A percentile compares a stretch with the other conserved stretches of the same genome.
Conservation (phyloP, 2,797 vertebrate genomes). For the Rhinichthys osculus region DNA sequence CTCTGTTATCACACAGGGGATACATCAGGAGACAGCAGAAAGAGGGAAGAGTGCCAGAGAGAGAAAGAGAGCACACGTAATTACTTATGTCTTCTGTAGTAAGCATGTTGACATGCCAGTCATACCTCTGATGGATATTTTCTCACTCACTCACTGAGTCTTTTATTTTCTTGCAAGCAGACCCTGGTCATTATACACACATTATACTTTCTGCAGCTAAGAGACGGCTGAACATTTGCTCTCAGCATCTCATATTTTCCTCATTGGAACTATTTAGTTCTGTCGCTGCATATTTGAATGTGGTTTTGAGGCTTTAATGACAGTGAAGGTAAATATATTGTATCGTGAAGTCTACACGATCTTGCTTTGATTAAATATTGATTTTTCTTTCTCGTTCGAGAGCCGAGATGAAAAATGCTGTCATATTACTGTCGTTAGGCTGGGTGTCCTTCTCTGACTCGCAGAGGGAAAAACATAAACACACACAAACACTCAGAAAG, state of each 20-base stretch:
- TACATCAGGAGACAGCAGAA: conserved; percentile 35
- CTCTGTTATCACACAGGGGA: conserved; percentile 48
- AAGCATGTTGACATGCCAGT: conserved; percentile 23
- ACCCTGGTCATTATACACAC: conserved; percentile 31
- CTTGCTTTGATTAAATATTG: conserved; percentile 83
- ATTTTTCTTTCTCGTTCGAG: conserved; percentile 76
- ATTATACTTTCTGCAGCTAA: neutral
- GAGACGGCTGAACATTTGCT: neutral
- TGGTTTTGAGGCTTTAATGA: conserved; percentile 46
- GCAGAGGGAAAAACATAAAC: conserved; percentile 12
- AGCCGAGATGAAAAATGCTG: conserved; percentile 77
- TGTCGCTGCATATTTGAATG: conserved; percentile 36
- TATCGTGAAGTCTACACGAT: conserved; percentile 72
- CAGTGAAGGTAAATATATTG: conserved; percentile 65
- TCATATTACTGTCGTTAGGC: conserved; percentile 67
- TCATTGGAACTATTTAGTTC: conserved; percentile 16
- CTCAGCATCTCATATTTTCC: neutral
- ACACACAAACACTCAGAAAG: neutral
- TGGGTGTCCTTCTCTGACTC: conserved; percentile 42
- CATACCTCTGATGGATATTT: conserved; percentile 42
- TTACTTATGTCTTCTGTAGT: conserved; percentile 49
- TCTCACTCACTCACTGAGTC: neutral
- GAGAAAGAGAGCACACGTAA: conserved; percentile 34
- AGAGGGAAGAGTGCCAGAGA: conserved; percentile 14
- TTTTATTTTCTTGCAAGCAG: conserved; percentile 17